Base-by-base conservation (phyloP, 2,797 vertebrate species). In the Coendou prehensilis region DNA sequence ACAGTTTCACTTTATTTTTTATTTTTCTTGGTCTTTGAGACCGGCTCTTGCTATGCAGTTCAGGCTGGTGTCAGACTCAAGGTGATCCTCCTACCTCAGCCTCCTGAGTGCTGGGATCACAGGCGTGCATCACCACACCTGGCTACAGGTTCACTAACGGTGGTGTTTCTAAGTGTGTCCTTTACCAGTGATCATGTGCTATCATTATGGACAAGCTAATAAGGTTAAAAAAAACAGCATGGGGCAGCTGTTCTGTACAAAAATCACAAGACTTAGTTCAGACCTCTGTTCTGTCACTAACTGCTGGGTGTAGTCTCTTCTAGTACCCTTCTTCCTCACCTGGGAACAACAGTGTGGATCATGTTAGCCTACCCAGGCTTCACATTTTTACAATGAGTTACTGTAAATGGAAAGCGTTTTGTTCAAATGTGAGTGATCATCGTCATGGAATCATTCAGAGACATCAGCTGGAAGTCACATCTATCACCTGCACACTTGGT, bases 161-260 rank as follows among this genome's bases (percentile, higher is more conserved):
- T 18, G 28, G 28, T 50, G 18, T 23, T 76, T 59, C n/a, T 18
- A 88, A 37, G 2, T 4, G 26, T 11, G n/a, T 64, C 61, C 59
- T 94, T 18, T 15, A 50, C 41, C 26, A 52, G 26, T 78, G 37
- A 87, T 41, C 47, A 63, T 11, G 22, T 52, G 69, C n/a, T 91
- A 17, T 96, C 80, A 93, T 59, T 47, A 79, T 91, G 57, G 47
- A 96, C 57, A 94, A 87, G 30, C 8, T 59, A 71, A 26, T 50
- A 22, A 22, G 78, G 4, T 93, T 50, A 4, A 20, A 79, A 84
- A 80, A 63, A 41, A 76, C 50, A 78, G 73, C 52, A 83, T 1
- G 75, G 50, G 33, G 79, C 50, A 91, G n/a, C 3, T 78, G 89
- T 67, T n/a, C 54, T 37, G 76, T 75, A 71, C 28, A 67, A 76